Base-by-base conservation (phyloP, 2,113 vertebrate genomes). In the Riparia riparia region DNA sequence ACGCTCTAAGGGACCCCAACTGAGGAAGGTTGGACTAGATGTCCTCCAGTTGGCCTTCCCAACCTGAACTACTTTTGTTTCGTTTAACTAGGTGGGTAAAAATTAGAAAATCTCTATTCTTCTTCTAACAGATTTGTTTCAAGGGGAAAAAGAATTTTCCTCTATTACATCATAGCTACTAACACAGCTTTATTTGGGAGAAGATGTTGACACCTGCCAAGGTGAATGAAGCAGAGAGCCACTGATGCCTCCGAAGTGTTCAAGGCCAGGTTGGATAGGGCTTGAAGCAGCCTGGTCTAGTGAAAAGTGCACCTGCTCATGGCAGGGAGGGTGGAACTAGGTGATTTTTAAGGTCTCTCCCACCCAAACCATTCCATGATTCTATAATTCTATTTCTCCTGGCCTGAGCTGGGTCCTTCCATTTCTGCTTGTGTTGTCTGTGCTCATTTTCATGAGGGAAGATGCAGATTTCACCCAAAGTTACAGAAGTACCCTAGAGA, bases 1-100 rank as follows among this genome's bases (percentile, higher is more conserved):
- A 8, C 1, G 0, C 6, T 69, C 25, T 5, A 20, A 53, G 29
- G 19, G 41, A 66, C n/a, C 7, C 29, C 31, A 20, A 9, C 0
- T 12, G 47, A 61, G n/a, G 41, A 9, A 12, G 5, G 11, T 29
- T 60, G 29, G 57, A 51, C 32, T 29, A 29, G 8, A 28, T n/a
- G 11, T 14, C 60, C 45, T 45, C 10, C 53, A 68, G 28, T 13
- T 45, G 24, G 31, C 29, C 41, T 32, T 82, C 76, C 17, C 47
- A 76, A 18, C 11, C 6, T 47, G 20, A 61, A 47, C 3, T 24
- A 31, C 8, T 68, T 41, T 47, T 32, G 7, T 45, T 66, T 49
- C 11, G 26, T 84, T 60, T 79, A 91, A 76, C 13, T 76, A 7
- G 7, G 56, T 39, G 53, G 9, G 12, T 65, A 22, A 39, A 47